phyloP scores from a whole-genome alignment of 92 coral and sea anemone genomes.

The Paramuricea clavata region DNA sequence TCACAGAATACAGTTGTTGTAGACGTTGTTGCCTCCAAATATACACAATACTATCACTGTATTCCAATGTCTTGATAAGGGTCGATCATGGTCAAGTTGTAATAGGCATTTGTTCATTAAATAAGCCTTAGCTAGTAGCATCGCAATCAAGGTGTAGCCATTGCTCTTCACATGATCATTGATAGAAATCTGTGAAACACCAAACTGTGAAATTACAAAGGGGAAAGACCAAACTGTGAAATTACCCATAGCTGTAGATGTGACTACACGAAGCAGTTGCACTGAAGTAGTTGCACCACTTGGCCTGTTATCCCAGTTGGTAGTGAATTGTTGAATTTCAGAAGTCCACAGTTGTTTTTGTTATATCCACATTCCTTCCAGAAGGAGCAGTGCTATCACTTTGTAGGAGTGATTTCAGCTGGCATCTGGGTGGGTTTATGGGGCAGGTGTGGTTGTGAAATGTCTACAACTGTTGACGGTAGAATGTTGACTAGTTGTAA shows the following conservation, averaged over 20 bases:
- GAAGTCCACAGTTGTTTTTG: background rate
- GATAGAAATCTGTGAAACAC: constrained; percentile 42
- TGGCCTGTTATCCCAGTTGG: constrained; percentile 7
- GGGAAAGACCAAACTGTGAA: constrained; percentile 38
- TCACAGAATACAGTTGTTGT: constrained; percentile 44
- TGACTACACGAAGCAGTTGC: background rate
- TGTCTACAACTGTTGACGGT: background rate
- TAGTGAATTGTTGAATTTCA: background rate
- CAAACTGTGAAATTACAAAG: background rate
- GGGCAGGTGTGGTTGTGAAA: background rate
- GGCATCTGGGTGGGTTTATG: background rate
- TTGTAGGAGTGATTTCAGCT: background rate
- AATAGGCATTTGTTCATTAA: constrained; percentile 36
- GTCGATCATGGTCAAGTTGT: constrained; percentile 13
- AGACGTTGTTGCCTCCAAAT: constrained; percentile 57
- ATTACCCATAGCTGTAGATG: background rate
- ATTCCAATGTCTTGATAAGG: constrained; percentile 39
- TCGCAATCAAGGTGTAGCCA: constrained; percentile 56
- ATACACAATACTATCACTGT: constrained; percentile 62
- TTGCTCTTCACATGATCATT: constrained; percentile 52
- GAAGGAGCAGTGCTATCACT: background rate
- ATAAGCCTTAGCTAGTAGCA: constrained; percentile 62
- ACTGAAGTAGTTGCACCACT: constrained; percentile 52
- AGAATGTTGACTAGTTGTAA: too few relatives aligned
- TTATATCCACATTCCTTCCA: constrained; percentile 5